These are phyloP conservation scores for Cladopsammia gracilis DNA, from an alignment of 64 coral and sea anemone species.

Conservation along the genomic window DNA sequence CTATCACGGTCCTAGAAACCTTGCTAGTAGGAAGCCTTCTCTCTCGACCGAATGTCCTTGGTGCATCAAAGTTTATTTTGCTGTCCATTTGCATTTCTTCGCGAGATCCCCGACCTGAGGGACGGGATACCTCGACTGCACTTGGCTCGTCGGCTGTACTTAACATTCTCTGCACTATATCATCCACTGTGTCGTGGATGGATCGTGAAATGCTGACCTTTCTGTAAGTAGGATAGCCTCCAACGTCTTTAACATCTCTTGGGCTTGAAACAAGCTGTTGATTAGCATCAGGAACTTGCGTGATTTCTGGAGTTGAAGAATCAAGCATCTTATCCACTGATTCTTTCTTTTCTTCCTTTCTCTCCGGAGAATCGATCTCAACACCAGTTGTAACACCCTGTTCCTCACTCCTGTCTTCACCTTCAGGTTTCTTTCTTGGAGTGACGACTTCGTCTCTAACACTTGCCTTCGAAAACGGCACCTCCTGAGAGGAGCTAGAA, in stretches of 20 bases:
- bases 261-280: background rate
- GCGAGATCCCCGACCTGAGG: background rate
- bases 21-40: background rate
- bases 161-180: conserved; percentile 37
- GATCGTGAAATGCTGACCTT: conserved; percentile 19
- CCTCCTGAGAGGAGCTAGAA: background rate
- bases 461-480: background rate
- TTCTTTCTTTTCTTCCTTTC: background rate
- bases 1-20: conserved; percentile 16
- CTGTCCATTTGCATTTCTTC: background rate
- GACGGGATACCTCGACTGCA: background rate
- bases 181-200: conserved; percentile 32
- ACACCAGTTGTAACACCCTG: background rate
- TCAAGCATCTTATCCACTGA: background rate
- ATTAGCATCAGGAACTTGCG: background rate
- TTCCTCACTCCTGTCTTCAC: conserved; percentile 1
- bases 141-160: background rate
- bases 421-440: conserved; percentile 14
- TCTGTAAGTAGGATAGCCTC: background rate
- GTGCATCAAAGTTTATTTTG: background rate
- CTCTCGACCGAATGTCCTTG: background rate
- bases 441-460: background rate
- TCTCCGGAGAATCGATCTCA: background rate
- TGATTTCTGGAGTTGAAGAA: background rate
- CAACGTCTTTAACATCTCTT: background rate